Base-by-base conservation (phyloP, 2,888 invertebrate species). In the Hypselothyrea guttata region DNA sequence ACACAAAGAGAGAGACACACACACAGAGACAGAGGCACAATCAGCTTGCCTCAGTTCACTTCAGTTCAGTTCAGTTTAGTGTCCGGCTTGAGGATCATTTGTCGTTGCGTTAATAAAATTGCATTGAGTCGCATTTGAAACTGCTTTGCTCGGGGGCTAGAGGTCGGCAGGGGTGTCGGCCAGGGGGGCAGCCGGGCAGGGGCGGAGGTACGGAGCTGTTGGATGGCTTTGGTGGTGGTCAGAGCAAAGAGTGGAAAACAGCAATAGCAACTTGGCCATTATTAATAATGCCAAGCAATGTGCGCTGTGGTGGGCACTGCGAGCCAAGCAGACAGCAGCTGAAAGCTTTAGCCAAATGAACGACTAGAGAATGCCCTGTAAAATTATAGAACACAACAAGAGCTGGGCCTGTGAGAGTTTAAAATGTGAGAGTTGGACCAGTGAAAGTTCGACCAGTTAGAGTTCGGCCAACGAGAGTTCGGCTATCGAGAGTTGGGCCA, bases 81-180 rank as follows among this genome's bases (percentile, higher is more conserved):
- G 60, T 64, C 70, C 67, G 60, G 68, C 75, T 66, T 55, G 63
- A 66, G 59, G 76, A 83, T 78, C 84, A 85, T 86, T 86, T 84
- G 83, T 86, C 85, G 81, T 79, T 86, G 86, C 79, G 75, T 86
- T 86, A 86, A 86, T 86, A 87, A 87, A 88, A 87, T 82, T 88
- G 86, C 88, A 87, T 87, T 84, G 84, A 88, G 86, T 86, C 86
- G 86, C 88, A 84, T 87, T 87, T 87, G 87, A 88, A 87, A 86
- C 75, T 72, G 84, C 86, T 86, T 86, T 84, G 86, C 74, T 53
- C 22, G 22, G 22, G 22, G 22, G 22, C 22, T 22, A 22, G 46
- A 71, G 51, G 27, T 34, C 33, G 41, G 30, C 7, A 35, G 35
- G 48, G 22, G 2, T 15, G 15, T 7, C n/a, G 13, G 37, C 7